Conservation (phyloP, 2,797 vertebrate species). For the Babyrousa celebensis region DNA sequence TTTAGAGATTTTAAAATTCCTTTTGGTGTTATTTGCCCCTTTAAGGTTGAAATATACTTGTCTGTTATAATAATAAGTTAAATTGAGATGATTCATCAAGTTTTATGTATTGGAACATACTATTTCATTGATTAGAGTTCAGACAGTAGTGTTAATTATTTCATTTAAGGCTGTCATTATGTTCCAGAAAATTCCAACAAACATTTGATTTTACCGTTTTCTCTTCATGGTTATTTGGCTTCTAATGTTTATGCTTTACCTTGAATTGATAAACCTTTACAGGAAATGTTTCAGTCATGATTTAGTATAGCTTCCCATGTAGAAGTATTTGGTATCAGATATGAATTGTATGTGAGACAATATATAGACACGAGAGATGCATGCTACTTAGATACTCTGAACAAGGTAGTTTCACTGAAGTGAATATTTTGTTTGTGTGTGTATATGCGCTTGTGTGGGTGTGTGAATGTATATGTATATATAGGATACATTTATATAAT, state of each 20-base stretch:
- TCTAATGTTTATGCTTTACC: conserved; percentile 54
- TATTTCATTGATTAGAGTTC: conserved; percentile 60
- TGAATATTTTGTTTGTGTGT: conserved; percentile 41
- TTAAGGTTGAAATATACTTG: conserved; percentile 44
- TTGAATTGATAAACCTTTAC: conserved; percentile 47
- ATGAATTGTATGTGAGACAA: background rate
- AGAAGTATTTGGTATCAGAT: conserved; percentile 21
- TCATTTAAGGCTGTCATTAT: conserved; percentile 45
- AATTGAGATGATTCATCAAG: background rate
- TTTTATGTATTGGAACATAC: conserved; percentile 1
- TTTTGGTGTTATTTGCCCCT: conserved; percentile 9
- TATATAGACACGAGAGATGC: background rate
- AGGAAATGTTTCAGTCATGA: conserved; percentile 42
- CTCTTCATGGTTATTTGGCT: conserved; percentile 69
- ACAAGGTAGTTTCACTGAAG: conserved; percentile 16
- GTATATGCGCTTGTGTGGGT: background rate
- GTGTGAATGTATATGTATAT: background rate
- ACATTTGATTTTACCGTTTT: conserved; percentile 56
- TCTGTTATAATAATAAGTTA: background rate
- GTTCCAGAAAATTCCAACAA: conserved; percentile 37
- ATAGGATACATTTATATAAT: conserved; percentile 1
- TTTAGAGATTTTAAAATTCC: conserved; percentile 32
- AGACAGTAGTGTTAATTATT: conserved; percentile 39
- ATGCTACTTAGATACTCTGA: conserved; percentile 12
- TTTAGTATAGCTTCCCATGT: background rate